phyloP scores from a whole-genome alignment of 2,113 vertebrate species.

The Apteryx mantelli region DNA sequence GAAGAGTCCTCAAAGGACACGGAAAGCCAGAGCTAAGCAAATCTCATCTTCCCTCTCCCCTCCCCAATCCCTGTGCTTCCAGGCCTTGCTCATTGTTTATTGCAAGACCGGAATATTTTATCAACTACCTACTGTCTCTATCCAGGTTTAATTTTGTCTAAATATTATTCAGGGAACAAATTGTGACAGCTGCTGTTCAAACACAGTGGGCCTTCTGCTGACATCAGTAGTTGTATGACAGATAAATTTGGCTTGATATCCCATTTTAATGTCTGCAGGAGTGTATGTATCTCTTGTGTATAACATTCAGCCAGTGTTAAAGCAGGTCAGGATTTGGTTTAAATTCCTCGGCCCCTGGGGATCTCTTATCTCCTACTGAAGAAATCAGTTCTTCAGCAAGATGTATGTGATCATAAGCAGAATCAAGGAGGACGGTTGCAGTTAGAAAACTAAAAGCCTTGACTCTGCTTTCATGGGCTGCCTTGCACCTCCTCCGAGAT shows the following conservation, averaged over 20 bases:
- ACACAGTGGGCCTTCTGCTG: conserved; percentile 30
- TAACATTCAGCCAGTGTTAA: background rate
- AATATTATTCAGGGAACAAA: conserved; percentile 43
- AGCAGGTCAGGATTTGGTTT: conserved; percentile 53
- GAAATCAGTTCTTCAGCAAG: conserved; percentile 28
- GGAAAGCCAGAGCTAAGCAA: background rate
- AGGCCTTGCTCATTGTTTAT: background rate
- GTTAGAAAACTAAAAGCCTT: background rate
- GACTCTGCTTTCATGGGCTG: background rate
- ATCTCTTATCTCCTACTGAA: background rate
- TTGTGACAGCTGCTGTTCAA: conserved; percentile 47
- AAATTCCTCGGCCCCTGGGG: conserved; percentile 4
- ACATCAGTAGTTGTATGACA: conserved; percentile 10
- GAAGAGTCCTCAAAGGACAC: background rate
- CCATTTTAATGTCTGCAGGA: conserved; percentile 16
- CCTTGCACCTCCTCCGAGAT: background rate
- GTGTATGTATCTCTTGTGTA: background rate
- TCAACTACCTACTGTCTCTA: background rate
- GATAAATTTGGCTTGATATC: background rate
- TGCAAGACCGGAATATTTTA: background rate
- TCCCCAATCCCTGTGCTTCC: background rate
- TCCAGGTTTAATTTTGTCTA: conserved; percentile 22
- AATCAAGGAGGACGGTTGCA: conserved; percentile 29
- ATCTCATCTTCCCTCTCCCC: background rate
- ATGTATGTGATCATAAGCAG: conserved; percentile 3